Base-by-base conservation (phyloP, 2,797 vertebrate genomes). In the Cygnus olor region DNA sequence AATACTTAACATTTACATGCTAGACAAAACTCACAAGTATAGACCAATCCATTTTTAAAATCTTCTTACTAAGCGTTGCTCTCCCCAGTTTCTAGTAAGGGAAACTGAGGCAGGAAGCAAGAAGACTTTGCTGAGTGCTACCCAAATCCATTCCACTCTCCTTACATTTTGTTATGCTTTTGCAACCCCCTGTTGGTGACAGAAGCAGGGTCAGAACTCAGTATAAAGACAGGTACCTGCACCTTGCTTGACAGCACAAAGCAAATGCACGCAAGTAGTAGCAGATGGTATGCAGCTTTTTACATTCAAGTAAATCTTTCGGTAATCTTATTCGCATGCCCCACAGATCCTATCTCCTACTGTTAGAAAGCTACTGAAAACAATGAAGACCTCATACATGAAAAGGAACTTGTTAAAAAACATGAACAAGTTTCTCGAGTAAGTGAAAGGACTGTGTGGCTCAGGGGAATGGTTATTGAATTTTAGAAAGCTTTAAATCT, bases 391-490 rank as follows among this genome's bases (percentile, higher is more conserved):
- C 92, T 95, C 66, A 88, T 70, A 92, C 47, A 76, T 93, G 89
- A 94, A 94, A 94, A 95, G 42, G 63, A 96, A 80, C 73, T 73
- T 64, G 51, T 91, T 96, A 94, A 95, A 95, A 97, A 94, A 89
- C 87, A 93, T 61, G 85, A 96, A 89, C 80, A 81, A 83, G 63
- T 88, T 94, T 96, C 88, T 93, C 63, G 73, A 79, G 80, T 90
- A 73, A 91, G 73, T 82, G 78, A 73, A 80, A 28, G 40, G 71
- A 68, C 71, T 51, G 56, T 6, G 36, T 57, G 78, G 91, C 89
- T 94, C 91, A 90, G 73, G 71, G 89, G 94, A 94, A 91, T 6
- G 60, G 88, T 81, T 95, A 95, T 49, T 95, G 95, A 94, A 95
- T 94, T 96, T 92, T 76, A 93, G 89, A 91, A 73, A 88, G 88